phyloP scores from a whole-genome alignment of 2,797 vertebrate genomes.

The Pseudotriccus pelzelni region DNA sequence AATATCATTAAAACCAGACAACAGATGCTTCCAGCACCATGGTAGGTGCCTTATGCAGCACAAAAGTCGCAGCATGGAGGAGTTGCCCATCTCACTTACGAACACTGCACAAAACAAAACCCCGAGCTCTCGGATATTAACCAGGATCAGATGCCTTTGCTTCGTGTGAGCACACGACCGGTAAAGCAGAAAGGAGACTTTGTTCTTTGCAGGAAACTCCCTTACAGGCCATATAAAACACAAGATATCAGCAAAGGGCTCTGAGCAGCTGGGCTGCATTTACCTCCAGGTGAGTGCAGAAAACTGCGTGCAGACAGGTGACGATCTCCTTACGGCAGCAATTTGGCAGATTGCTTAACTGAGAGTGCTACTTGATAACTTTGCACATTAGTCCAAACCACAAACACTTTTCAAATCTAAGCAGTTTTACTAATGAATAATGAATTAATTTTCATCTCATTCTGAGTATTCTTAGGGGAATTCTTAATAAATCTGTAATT shows the following conservation, averaged over 20 bases:
- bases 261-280: background rate
- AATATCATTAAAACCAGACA: slow-evolving; percentile 14
- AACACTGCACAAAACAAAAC: background rate
- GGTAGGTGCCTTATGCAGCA: background rate
- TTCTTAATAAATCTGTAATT: slow-evolving; percentile 11
- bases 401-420: background rate
- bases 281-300: background rate
- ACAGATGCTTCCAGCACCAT: background rate
- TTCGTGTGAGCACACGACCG: background rate
- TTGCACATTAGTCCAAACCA: background rate
- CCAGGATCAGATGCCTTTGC: background rate
- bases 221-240: background rate
- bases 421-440: slow-evolving; percentile 6
- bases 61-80: background rate
- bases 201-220: background rate
- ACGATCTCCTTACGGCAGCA: background rate
- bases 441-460: background rate
- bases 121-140: background rate
- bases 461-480: background rate
- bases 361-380: background rate
- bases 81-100: background rate
- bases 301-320: background rate
- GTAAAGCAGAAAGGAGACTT: background rate
- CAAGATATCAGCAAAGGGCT: background rate
- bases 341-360: background rate